Base-by-base conservation (phyloP, 2,113 vertebrate genomes). In the Microcebus tavaratra region DNA sequence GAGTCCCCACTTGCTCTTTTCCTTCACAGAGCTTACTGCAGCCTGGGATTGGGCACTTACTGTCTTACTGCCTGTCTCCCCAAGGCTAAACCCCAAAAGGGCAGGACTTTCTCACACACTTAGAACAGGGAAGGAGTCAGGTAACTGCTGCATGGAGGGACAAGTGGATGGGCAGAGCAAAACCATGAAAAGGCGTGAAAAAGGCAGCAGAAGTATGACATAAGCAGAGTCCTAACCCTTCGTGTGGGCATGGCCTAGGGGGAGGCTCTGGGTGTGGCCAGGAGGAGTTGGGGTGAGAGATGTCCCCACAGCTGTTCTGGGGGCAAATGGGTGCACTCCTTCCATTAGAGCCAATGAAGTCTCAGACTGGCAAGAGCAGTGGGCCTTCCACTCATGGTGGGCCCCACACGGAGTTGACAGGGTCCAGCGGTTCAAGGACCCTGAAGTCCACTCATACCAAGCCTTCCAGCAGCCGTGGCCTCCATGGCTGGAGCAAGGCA, bases 21-120 rank as follows among this genome's bases (percentile, higher is more conserved):
- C 8, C 27, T 27, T 63, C 61, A 11, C 27, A 5, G 61, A 63
- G 23, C 25, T 29, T 11, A 21, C 55, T 21, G 55, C 18, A 57
- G 27, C 0, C 8, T n/a, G 15, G 18, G 18, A 6, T 13, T 27
- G 0, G 1, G 5, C 2, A 39, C 45, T 29, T 29, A 1, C 1
- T 25, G 59, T 42, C 42, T 21, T 29, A 50, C 8, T 1, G 29
- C n/a, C 55, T 5, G 2, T n/a, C 72, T 27, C 23, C 88, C 42
- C 7, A 2, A 25, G 23, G 50, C 72, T 7, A 3, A 13, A 23
- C 18, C 36, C 25, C 42, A 1, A 11, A 5, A 10, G 63, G 53
- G 53, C 50, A 29, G 42, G 5, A 25, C 59, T 55, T 55, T 48
- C 18, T 48, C 21, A 27, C 9, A 9, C 45, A 9, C 23, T 15